Evolutionary conservation across 2,797 vertebrate species (phyloP).

Genomic region (Nasua narica): DNA sequence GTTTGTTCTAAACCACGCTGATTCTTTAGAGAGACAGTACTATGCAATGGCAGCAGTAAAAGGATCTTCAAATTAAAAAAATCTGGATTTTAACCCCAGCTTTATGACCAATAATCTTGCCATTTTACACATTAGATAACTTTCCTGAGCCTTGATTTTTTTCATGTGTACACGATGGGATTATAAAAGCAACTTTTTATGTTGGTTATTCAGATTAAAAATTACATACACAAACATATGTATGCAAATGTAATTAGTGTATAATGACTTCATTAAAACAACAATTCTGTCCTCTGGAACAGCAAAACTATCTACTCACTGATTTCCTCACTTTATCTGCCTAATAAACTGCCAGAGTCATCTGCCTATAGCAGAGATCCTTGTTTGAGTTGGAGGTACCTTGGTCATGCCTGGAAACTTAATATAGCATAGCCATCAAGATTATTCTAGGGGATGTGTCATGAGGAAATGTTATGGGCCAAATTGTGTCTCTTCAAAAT

Average conservation of each 20-base stretch:
- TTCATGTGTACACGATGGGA: not conserved
- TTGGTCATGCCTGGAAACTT: not conserved
- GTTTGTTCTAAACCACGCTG: not conserved
- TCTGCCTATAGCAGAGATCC: not conserved
- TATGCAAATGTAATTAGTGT: not conserved
- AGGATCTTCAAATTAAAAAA: not conserved
- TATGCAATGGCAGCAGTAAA: not conserved
- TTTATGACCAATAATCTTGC: not conserved
- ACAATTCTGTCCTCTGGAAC: not conserved
- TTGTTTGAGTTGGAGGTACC: not conserved
- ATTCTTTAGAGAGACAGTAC: not conserved
- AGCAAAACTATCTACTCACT: not conserved
- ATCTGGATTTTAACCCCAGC: not conserved
- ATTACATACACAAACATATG: not conserved
- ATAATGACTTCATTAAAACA: not conserved
- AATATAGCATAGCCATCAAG: not conserved
- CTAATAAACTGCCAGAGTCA: not conserved
- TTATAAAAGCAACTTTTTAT: not conserved
- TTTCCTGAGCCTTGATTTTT: not conserved
- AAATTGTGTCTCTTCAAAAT: not conserved
- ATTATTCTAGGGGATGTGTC: not conserved
- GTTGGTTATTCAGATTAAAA: not conserved
- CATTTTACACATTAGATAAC: not conserved
- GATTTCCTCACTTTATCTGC: not conserved
- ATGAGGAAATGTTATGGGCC: not conserved